Base-by-base conservation (phyloP, 2,113 vertebrate species). In the Puntigrus tetrazona region DNA sequence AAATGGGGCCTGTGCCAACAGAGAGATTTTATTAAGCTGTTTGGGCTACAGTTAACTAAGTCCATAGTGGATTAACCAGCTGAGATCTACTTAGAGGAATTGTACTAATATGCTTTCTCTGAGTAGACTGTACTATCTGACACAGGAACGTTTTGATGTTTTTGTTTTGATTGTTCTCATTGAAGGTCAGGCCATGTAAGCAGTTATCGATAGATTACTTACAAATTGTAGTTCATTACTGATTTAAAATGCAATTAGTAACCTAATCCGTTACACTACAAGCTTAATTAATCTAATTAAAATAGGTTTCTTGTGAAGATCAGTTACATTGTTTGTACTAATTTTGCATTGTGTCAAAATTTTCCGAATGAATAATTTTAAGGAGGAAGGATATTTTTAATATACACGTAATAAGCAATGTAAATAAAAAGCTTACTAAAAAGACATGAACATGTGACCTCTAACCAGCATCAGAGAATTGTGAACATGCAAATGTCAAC, bases 11-110 rank as follows among this genome's bases (percentile, higher is more conserved):
- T 25, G 57, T 80, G 77, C 59, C 70, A 81, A 75, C 29, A 57
- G 9, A 78, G 77, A 78, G 55, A 78, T 78, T 78, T 9, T 22
- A 45, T 27, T 65, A 80, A 80, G 18, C 41, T 79, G 38, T 65
- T 80, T 67, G 59, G 78, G 41, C 27, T 47, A n/a, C 41, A 67
- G 57, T 80, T 80, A 63, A 50, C 27, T 65, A 27, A 20, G 7
- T 29, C 57, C 27, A 67, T 31, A 22, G 9, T 67, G 59, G 78
- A 67, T 67, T n/a, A 80, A 80, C 59, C 27, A 67, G 59, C 27
- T 67, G 16, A 80, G 61, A 80, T 43, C 55, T 41, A 29, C 57
- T 79, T 43, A 79, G 77, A 45, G 36, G 57, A 79, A 43, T 63
- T 31, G 18, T 7, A 29, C 36, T 79, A 45, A 79, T 79, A 63